These are phyloP conservation scores for Epinotia nisella DNA, from an alignment of 2,888 invertebrate species.

Conservation along the genomic window DNA sequence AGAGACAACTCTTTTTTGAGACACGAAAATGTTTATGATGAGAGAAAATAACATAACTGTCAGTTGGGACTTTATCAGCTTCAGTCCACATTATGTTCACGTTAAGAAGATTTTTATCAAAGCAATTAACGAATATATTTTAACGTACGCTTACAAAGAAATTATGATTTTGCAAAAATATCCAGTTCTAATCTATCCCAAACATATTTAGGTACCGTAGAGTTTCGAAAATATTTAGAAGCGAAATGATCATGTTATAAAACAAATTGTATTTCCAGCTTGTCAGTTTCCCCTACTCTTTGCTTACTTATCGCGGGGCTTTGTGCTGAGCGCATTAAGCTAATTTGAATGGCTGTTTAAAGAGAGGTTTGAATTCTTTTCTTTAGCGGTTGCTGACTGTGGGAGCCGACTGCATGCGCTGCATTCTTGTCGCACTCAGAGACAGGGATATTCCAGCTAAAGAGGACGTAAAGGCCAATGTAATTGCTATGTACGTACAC, in stretches of 20 bases:
- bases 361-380: slow-evolving; percentile 81
- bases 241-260: slow-evolving; percentile 1
- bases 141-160: neutral
- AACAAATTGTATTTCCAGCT: slow-evolving; percentile 3
- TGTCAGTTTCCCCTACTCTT: slow-evolving; percentile 62
- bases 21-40: slow-evolving; percentile 54
- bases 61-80: slow-evolving; percentile 29
- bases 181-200: neutral
- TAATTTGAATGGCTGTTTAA: slow-evolving; percentile 82
- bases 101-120: neutral
- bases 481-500: neutral
- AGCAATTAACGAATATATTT: neutral
- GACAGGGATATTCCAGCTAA: slow-evolving; percentile 61
- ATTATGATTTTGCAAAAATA: neutral
- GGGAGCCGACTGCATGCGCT: slow-evolving; percentile 71
- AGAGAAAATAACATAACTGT: slow-evolving; percentile 56
- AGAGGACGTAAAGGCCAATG: neutral
- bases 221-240: neutral
- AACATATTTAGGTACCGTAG: neutral
- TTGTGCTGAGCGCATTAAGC: slow-evolving; percentile 82
- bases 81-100: neutral
- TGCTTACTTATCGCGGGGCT: slow-evolving; percentile 77
- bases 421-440: slow-evolving; percentile 76
- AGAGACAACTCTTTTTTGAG: slow-evolving; percentile 67
- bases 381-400: slow-evolving; percentile 77